phyloP scores from a whole-genome alignment of 2,797 vertebrate species.

The Percopsis omiscomaycus region DNA sequence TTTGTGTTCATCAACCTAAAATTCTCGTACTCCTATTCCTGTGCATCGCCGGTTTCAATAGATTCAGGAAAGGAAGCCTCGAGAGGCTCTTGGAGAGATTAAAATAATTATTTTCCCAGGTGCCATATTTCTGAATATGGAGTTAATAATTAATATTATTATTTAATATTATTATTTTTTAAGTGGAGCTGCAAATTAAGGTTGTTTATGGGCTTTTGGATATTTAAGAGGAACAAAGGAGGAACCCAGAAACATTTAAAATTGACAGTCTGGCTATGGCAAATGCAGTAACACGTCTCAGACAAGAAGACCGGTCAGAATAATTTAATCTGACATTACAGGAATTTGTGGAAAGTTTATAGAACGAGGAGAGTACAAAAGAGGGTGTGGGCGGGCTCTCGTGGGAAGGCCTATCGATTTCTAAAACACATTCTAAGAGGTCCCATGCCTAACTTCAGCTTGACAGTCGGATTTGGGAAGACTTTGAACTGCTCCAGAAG shows the following conservation, averaged over 20 bases:
- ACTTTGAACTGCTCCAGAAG: slow-evolving; percentile 68
- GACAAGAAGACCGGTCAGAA: slow-evolving; percentile 1
- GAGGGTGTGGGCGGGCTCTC: slow-evolving; percentile 31
- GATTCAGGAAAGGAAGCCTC: background rate
- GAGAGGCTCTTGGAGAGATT: background rate
- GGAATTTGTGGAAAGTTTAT: slow-evolving; percentile 54
- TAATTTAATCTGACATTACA: slow-evolving; percentile 23
- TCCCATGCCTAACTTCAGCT: slow-evolving; percentile 61
- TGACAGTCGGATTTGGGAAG: slow-evolving; percentile 71
- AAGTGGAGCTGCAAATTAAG: no score
- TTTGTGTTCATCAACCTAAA: slow-evolving; percentile 49
- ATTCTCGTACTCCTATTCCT: slow-evolving; percentile 52
- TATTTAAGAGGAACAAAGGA: background rate
- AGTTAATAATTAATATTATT: no score
- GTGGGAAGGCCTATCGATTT: slow-evolving; percentile 66
- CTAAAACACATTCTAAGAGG: slow-evolving; percentile 72
- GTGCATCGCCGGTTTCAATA: slow-evolving; percentile 42
- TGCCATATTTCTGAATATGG: no score
- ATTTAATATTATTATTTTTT: no score
- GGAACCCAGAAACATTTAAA: background rate
- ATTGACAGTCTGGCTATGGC: background rate
- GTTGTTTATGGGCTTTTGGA: background rate
- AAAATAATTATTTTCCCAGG: background rate
- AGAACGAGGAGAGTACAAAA: slow-evolving; percentile 38
- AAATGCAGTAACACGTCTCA: slow-evolving; percentile 1